A percentile compares a stretch with the other conserved stretches of the same genome.
phyloP scores from a whole-genome alignment of 2,888 invertebrate species.

The Alviniconcha strummeri region DNA sequence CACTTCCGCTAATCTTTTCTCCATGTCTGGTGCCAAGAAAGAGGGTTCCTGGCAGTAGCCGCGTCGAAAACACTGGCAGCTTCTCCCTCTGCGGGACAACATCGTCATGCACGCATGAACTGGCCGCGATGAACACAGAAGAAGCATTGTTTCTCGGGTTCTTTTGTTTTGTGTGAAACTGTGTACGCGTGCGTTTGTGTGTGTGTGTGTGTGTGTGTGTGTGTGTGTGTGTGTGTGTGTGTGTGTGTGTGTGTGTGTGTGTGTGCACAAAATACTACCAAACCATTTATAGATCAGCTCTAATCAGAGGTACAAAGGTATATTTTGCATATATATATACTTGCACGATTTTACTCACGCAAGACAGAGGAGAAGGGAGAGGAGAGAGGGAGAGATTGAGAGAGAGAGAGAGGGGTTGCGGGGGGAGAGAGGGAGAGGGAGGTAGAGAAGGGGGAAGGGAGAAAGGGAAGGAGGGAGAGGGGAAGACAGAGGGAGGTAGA shows the following conservation, averaged over 20 bases:
- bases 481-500: too few relatives aligned
- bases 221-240: background rate
- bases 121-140: background rate
- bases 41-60: background rate
- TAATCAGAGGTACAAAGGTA: too few relatives aligned
- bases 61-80: slow-evolving; percentile 1
- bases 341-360: too few relatives aligned
- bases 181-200: background rate
- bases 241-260: background rate
- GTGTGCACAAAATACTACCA: background rate
- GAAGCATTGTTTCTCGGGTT: background rate
- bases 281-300: background rate
- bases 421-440: too few relatives aligned
- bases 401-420: too few relatives aligned
- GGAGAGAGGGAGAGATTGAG: too few relatives aligned
- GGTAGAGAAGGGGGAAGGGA: too few relatives aligned
- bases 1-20: background rate
- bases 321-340: too few relatives aligned
- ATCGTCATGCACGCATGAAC: background rate
- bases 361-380: too few relatives aligned
- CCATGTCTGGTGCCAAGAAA: background rate
- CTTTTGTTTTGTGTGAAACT: background rate
- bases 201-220: background rate
- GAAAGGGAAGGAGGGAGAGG: too few relatives aligned
- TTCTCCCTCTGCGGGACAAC: background rate